Evolutionary conservation across 2,797 vertebrate species (phyloP).

Genomic region (Lophotriccus pileatus): DNA sequence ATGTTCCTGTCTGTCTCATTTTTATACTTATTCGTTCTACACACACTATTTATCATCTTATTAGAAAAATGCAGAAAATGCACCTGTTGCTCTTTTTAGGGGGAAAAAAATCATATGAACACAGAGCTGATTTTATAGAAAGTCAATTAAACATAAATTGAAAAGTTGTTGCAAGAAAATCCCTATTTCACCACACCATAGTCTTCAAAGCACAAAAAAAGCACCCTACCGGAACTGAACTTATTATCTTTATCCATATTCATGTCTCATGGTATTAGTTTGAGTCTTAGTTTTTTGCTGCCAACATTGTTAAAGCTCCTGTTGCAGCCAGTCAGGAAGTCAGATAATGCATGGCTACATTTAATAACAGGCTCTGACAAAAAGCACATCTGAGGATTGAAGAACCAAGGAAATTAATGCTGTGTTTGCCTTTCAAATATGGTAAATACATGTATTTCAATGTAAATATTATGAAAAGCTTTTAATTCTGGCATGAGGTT

Average conservation of each 20-base stretch:
- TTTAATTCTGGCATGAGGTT: background rate
- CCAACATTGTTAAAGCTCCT: background rate
- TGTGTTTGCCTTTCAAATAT: background rate
- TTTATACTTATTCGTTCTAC: background rate
- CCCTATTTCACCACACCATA: background rate
- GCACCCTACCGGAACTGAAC: background rate
- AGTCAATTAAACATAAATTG: constrained; percentile 16
- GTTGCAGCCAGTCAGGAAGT: background rate
- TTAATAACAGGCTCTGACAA: background rate
- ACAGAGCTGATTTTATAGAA: background rate
- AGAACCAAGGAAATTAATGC: background rate
- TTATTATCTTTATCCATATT: constrained; percentile 33
- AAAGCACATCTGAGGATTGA: background rate
- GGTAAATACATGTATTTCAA: background rate
- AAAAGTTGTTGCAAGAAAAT: background rate
- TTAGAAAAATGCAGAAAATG: background rate
- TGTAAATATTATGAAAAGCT: background rate
- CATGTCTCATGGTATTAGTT: background rate
- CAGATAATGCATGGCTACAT: background rate
- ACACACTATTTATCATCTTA: background rate
- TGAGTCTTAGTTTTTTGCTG: background rate
- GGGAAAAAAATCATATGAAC: background rate
- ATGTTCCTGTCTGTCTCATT: background rate
- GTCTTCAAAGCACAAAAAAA: background rate
- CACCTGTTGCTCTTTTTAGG: background rate